These are phyloP conservation scores for Cephalopholis sonnerati DNA, from an alignment of 2,113 vertebrate species.

Conservation along the genomic window DNA sequence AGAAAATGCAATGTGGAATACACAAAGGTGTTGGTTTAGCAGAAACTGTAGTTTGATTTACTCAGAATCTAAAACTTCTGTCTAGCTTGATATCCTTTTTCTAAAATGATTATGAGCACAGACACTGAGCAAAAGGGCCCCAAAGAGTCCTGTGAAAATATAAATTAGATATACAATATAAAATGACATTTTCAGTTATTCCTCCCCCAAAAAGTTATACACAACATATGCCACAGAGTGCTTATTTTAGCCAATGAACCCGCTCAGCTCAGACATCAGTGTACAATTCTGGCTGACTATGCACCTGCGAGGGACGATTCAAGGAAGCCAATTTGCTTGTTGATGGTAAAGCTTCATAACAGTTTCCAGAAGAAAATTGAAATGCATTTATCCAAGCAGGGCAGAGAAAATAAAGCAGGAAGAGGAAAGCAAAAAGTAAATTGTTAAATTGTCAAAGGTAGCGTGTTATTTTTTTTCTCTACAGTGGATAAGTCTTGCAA, in stretches of 20 bases:
- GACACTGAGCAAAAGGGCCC: not conserved
- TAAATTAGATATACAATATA: not conserved
- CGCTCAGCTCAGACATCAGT: not conserved
- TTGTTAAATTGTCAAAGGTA: slow-evolving; percentile 37
- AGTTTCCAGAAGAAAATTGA: slow-evolving; percentile 23
- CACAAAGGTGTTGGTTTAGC: slow-evolving; percentile 8
- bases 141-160: not conserved
- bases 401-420: slow-evolving; percentile 22
- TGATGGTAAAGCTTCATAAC: slow-evolving; percentile 18
- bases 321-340: slow-evolving; percentile 32
- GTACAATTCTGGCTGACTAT: slow-evolving; percentile 2
- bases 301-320: slow-evolving; percentile 21
- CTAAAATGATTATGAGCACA: not conserved
- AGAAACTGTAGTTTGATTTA: not conserved
- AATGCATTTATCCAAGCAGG: slow-evolving; percentile 30
- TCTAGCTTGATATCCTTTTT: not conserved
- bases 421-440: slow-evolving; percentile 13
- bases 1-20: not conserved
- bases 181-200: slow-evolving; percentile 8
- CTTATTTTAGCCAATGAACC: slow-evolving; percentile 23
- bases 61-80: no score
- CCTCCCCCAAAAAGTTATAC: not conserved
- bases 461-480: slow-evolving; percentile 13
- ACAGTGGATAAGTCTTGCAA: slow-evolving; percentile 17
- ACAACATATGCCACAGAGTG: slow-evolving; percentile 9